Conservation (phyloP, 1,140 invertebrate genomes). For the Solenopsis invicta region DNA sequence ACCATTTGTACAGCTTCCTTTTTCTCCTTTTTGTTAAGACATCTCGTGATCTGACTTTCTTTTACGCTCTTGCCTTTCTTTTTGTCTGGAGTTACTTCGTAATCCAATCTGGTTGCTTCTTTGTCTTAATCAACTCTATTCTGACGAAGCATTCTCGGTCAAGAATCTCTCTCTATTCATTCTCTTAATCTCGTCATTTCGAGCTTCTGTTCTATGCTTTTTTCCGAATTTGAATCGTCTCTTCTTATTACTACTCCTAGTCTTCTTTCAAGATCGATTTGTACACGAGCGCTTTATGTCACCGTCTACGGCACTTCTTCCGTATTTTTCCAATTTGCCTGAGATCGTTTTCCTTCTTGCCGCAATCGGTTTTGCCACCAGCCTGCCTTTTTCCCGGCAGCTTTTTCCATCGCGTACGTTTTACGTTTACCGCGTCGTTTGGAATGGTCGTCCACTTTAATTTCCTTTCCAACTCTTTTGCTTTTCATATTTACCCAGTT, state of each 20-base stretch:
- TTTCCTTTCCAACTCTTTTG: conserved; percentile 28
- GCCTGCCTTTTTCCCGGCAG: neutral
- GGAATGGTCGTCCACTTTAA: conserved; percentile 40
- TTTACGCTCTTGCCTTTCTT: neutral
- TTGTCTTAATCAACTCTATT: conserved; percentile 32
- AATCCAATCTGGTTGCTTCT: conserved; percentile 12
- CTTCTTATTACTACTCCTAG: conserved; percentile 22
- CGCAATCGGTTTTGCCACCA: conserved; percentile 35
- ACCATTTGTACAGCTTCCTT: neutral
- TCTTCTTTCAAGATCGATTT: conserved; percentile 10
- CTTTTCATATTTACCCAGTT: conserved; percentile 21
- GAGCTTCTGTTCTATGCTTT: neutral
- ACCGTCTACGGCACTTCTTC: neutral
- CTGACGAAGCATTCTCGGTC: conserved; percentile 4
- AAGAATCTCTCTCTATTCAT: conserved; percentile 36
- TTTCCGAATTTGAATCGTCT: neutral
- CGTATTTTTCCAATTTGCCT: conserved; percentile 55
- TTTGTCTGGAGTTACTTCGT: neutral
- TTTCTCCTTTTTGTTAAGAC: neutral
- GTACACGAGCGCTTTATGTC: neutral
- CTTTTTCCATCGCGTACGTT: neutral
- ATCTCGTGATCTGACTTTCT: conserved; percentile 26
- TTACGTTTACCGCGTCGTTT: conserved; percentile 5
- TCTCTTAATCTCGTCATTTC: conserved; percentile 32
- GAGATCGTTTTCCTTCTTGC: conserved; percentile 39